Evolutionary conservation across 2,888 invertebrate genomes (phyloP).

Genomic region (Clanis bilineata): DNA sequence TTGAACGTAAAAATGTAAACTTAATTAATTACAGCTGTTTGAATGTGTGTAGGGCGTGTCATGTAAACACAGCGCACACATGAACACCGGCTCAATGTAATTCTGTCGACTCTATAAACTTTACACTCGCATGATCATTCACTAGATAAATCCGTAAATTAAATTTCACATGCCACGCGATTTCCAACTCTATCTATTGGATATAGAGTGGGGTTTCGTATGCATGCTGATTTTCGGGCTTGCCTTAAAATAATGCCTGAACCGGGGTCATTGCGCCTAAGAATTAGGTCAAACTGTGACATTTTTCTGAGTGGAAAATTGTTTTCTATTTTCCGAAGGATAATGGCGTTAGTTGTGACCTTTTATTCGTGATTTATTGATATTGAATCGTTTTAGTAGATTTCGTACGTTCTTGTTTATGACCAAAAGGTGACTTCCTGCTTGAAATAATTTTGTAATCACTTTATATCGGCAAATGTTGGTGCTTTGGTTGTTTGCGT

Average conservation of each 20-base stretch:
- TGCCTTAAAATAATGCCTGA: constrained; percentile 70
- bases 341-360: constrained; percentile 36
- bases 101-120: constrained; percentile 72
- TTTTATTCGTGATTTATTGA: constrained; percentile 3
- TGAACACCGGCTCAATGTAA: constrained; percentile 60
- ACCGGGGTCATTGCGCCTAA: constrained; percentile 60
- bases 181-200: constrained; percentile 37
- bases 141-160: constrained; percentile 79
- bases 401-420: neutral
- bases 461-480: no score
- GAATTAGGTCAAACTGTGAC: constrained; percentile 73
- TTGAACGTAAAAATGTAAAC: neutral
- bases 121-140: constrained; percentile 76
- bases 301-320: constrained; percentile 62
- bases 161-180: constrained; percentile 52
- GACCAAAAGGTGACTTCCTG: no score
- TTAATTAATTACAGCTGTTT: constrained; percentile 7
- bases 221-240: constrained; percentile 48
- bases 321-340: constrained; percentile 64
- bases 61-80: constrained; percentile 23
- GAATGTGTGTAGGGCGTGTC: constrained; percentile 5
- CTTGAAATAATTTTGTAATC: no score
- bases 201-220: constrained; percentile 39
- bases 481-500: no score
- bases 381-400: neutral